Conservation (phyloP, 2,797 vertebrate species). For the Aldrovandia affinis region DNA sequence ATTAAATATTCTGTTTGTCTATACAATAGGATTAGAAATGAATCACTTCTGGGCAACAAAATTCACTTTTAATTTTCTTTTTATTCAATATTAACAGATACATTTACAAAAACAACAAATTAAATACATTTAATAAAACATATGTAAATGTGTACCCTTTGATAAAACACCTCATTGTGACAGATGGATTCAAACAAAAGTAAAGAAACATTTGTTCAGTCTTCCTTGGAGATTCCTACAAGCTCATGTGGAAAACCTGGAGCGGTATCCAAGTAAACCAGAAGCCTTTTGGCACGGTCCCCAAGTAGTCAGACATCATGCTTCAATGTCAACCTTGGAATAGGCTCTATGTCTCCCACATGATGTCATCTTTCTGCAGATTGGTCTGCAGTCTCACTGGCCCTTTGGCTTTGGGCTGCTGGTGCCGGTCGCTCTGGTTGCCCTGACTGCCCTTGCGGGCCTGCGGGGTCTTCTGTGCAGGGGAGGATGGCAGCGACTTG, state of each 20-base stretch:
- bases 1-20: not conserved
- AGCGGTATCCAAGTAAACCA: not conserved
- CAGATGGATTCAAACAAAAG: not conserved
- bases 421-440: conserved; percentile 67
- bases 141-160: not conserved
- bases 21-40: not conserved
- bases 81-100: not conserved
- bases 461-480: conserved; percentile 54
- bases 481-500: conserved; percentile 56
- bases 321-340: not conserved
- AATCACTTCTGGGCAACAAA: not conserved
- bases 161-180: not conserved
- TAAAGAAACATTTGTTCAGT: not conserved
- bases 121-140: not conserved
- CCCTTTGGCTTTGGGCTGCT: conserved; percentile 77
- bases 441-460: conserved; percentile 51
- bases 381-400: conserved; percentile 79
- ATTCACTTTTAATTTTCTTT: not conserved
- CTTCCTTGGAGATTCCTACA: not conserved
- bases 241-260: not conserved
- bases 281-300: not conserved
- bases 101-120: not conserved
- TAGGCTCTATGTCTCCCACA: conserved; percentile 77
- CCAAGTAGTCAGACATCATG: not conserved
- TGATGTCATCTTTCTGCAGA: conserved; percentile 78